These are phyloP conservation scores for Drosophila pruinosa DNA, from an alignment of 1,140 invertebrate species.

Conservation along the genomic window DNA sequence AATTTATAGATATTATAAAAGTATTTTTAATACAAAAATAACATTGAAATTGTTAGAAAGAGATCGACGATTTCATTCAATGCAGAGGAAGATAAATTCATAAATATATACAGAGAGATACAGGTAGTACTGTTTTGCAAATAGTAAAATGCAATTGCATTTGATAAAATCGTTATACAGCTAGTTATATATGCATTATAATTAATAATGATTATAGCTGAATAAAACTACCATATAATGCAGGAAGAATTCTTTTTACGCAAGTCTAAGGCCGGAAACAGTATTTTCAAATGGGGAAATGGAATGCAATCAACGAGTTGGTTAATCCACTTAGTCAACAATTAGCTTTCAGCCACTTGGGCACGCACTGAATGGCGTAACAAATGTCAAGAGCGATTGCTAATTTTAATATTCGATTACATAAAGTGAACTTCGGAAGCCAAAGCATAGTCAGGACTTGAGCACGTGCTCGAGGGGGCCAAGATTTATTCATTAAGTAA, in stretches of 20 bases:
- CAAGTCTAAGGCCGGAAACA: conserved; percentile 11
- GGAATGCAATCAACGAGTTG: conserved; percentile 20
- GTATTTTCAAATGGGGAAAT: not conserved
- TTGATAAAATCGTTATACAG: not conserved
- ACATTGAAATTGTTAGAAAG: not conserved
- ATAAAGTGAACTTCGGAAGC: not conserved
- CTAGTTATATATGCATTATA: not conserved
- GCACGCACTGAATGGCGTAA: conserved; percentile 17
- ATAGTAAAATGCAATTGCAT: not conserved
- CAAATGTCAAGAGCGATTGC: conserved; percentile 9
- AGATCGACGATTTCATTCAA: too few relatives aligned
- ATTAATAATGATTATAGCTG: conserved; percentile 22
- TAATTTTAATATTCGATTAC: conserved; percentile 18
- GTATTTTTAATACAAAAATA: conserved; percentile 7
- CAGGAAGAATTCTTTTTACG: too few relatives aligned
- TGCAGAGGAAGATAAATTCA: not conserved
- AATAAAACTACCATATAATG: too few relatives aligned
- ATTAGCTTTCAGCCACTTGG: conserved; percentile 33
- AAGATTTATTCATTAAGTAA: conserved; percentile 50
- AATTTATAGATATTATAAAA: conserved; percentile 24
- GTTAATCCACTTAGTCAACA: conserved; percentile 21
- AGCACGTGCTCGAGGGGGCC: conserved; percentile 40
- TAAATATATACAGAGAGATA: not conserved
- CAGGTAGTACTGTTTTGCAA: not conserved
- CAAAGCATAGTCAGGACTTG: conserved; percentile 41